These are phyloP conservation scores for Phaedon cochleariae DNA, from an alignment of 2,888 invertebrate species.

Conservation along the genomic window DNA sequence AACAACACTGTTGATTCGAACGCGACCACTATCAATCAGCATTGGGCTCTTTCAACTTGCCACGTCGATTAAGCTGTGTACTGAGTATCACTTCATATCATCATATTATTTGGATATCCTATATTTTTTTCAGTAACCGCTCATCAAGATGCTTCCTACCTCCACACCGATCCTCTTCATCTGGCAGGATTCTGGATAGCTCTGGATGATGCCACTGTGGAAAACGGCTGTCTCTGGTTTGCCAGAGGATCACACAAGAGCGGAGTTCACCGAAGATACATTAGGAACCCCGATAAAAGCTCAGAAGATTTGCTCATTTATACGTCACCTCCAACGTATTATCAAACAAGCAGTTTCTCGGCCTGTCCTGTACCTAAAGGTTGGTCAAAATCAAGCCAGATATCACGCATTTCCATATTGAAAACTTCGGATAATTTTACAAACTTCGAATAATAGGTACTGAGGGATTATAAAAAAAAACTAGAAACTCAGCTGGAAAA, in stretches of 20 bases:
- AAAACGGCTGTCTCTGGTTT: conserved; percentile 96
- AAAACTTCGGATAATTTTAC: no score
- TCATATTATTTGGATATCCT: no score
- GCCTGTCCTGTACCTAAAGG: conserved; percentile 87
- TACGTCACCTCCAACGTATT: conserved; percentile 73
- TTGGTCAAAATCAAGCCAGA: conserved; percentile 53
- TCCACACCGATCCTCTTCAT: conserved; percentile 84
- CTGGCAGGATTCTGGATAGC: conserved; percentile 96
- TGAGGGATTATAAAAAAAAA: no score
- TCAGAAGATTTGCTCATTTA: conserved; percentile 72
- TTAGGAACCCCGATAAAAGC: conserved; percentile 74
- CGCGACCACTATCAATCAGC: no score
- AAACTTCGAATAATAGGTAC: no score
- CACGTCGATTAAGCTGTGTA: no score
- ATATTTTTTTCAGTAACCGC: conserved; percentile 69
- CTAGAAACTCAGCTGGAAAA: no score
- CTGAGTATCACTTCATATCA: no score
- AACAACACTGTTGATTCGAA: no score
- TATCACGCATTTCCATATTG: no score
- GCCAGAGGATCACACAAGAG: conserved; percentile 91
- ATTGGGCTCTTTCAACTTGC: no score
- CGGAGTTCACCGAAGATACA: conserved; percentile 76
- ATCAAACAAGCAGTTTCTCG: conserved; percentile 78
- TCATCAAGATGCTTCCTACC: conserved; percentile 89
- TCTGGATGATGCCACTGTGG: conserved; percentile 88